A percentile compares a stretch with the other conserved stretches of the same genome.
Conservation (phyloP, 1,140 invertebrate species). For the Phymorhynchus buccinoides region DNA sequence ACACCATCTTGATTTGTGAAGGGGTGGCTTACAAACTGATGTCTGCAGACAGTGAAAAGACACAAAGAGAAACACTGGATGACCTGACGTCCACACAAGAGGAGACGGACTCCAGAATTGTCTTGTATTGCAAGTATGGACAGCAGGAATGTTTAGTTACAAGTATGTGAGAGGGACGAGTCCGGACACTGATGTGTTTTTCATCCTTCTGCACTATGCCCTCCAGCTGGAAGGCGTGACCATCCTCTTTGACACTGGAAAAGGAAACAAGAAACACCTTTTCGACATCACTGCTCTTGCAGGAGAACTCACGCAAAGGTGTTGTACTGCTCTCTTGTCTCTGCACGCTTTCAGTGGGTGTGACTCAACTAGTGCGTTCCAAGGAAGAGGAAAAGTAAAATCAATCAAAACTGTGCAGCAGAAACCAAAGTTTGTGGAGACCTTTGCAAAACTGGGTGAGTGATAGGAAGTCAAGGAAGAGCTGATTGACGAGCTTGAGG, state of each 20-base stretch:
- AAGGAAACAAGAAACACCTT: constrained; percentile 37
- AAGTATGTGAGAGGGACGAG: constrained; percentile 11
- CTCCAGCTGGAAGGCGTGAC: constrained; percentile 3
- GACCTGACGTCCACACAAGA: constrained; percentile 29
- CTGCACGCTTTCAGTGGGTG: background rate
- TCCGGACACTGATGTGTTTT: constrained; percentile 49
- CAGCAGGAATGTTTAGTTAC: constrained; percentile 27
- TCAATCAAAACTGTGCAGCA: constrained; percentile 18
- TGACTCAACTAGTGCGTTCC: constrained; percentile 15
- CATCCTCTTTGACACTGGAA: constrained; percentile 48
- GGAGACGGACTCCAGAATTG: constrained; percentile 42
- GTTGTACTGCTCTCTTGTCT: background rate
- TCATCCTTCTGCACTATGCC: constrained; percentile 44
- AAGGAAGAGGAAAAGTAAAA: constrained; percentile 17
- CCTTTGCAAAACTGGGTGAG: background rate
- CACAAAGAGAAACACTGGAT: background rate
- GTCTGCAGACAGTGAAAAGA: background rate
- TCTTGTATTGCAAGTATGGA: constrained; percentile 37
- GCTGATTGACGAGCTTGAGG: background rate
- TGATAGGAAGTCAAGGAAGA: background rate
- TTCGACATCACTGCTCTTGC: constrained; percentile 38
- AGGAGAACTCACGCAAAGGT: background rate
- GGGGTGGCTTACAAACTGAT: constrained; percentile 23
- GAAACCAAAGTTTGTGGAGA: background rate
- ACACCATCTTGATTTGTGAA: constrained; percentile 34